These are phyloP conservation scores for Junonia oenone DNA, from an alignment of 2,888 invertebrate species.

Conservation along the genomic window DNA sequence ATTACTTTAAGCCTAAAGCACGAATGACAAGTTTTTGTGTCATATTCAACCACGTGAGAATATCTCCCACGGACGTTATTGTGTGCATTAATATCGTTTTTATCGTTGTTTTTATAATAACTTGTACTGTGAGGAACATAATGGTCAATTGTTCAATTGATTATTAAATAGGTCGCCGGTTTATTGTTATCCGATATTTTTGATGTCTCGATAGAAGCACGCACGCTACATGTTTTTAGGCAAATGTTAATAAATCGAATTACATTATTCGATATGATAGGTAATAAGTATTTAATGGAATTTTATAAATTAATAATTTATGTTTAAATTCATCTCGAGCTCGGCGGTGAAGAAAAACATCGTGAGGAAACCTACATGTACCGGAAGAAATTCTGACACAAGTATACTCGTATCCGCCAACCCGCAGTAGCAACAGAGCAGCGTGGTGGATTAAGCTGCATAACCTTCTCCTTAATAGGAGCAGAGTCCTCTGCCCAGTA, in stretches of 20 bases:
- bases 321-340: no score
- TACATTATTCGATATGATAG: no score
- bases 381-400: no score
- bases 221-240: neutral
- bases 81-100: conserved; percentile 49
- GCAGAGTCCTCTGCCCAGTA: no score
- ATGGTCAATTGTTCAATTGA: conserved; percentile 73
- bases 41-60: conserved; percentile 51
- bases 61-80: conserved; percentile 58
- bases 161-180: conserved; percentile 42
- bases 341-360: no score
- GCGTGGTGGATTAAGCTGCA: no score
- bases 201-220: neutral
- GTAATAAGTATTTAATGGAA: no score
- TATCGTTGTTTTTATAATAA: conserved; percentile 61
- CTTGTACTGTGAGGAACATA: conserved; percentile 61
- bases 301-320: no score
- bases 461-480: no score
- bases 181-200: neutral
- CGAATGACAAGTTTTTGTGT: conserved; percentile 43
- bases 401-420: no score
- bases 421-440: no score
- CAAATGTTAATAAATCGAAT: neutral
- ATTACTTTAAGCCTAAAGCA: conserved; percentile 31
- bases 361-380: no score